Conservation (phyloP, 2,888 invertebrate genomes). For the Aelia acuminata region DNA sequence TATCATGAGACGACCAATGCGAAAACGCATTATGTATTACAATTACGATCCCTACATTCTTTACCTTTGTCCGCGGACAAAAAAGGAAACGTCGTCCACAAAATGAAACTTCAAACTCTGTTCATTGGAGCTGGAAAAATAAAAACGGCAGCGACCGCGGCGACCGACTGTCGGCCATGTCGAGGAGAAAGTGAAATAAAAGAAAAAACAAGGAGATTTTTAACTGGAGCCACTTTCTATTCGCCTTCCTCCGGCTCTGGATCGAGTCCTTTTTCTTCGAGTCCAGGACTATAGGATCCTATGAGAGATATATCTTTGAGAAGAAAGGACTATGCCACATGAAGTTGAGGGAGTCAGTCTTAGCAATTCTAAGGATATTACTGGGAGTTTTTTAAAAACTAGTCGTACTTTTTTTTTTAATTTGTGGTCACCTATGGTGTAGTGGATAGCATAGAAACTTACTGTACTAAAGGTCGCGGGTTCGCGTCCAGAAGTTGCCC, state of each 20-base stretch:
- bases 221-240: conserved; percentile 28
- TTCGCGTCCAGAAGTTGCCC: no score
- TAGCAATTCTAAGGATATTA: background rate
- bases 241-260: background rate
- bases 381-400: background rate
- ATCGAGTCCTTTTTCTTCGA: background rate
- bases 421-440: no score
- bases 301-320: background rate
- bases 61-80: no score
- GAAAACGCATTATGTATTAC: no score
- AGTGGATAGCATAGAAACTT: no score
- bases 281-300: background rate
- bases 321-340: background rate
- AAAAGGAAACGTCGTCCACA: background rate
- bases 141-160: background rate
- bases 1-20: no score
- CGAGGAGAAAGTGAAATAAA: conserved; percentile 10
- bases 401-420: no score
- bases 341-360: no score
- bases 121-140: background rate
- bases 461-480: no score
- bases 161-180: background rate
- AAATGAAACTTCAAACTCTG: background rate
- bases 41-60: no score
- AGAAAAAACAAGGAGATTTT: conserved; percentile 39